Percentiles rank a stretch among this genome's conserved stretches.
These are phyloP conservation scores for Platichthys stellatus DNA, from an alignment of 2,113 vertebrate genomes.

Conservation along the genomic window DNA sequence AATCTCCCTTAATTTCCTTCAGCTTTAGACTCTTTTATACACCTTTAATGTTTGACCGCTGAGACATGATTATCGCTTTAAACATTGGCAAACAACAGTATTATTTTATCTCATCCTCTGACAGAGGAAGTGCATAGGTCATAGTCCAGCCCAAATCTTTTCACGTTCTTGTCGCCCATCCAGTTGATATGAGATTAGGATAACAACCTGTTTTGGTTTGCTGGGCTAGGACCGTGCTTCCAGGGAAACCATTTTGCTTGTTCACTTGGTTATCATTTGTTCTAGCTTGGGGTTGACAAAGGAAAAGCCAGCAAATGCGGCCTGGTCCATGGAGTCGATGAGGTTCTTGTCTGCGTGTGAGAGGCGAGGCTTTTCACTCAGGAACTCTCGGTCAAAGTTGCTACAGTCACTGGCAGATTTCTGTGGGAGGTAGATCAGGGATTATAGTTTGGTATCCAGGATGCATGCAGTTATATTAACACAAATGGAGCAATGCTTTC, in stretches of 20 bases:
- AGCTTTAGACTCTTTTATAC: slow-evolving; percentile 30
- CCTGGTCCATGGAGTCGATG: slow-evolving; percentile 96
- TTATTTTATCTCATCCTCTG: slow-evolving; percentile 10
- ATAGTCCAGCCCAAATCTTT: slow-evolving; percentile 18
- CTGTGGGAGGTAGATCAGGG: slow-evolving; percentile 74
- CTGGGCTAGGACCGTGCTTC: not conserved
- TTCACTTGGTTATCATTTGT: slow-evolving; percentile 84
- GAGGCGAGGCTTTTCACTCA: slow-evolving; percentile 92
- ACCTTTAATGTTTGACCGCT: slow-evolving; percentile 26
- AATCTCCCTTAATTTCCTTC: slow-evolving; percentile 54
- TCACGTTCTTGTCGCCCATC: slow-evolving; percentile 17
- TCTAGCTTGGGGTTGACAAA: slow-evolving; percentile 94
- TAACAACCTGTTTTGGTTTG: not conserved
- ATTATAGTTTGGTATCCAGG: slow-evolving; percentile 24
- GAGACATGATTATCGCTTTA: slow-evolving; percentile 25
- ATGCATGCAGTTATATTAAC: not conserved
- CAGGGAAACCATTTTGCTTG: not conserved
- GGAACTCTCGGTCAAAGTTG: slow-evolving; percentile 98
- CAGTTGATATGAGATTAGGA: slow-evolving; percentile 21
- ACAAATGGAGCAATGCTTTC: not conserved
- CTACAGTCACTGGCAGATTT: slow-evolving; percentile 91
- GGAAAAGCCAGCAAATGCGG: slow-evolving; percentile 91
- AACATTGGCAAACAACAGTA: slow-evolving; percentile 12
- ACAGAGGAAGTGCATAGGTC: slow-evolving; percentile 19
- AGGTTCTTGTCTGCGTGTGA: slow-evolving; percentile 94